Percentiles rank a stretch among this genome's conserved stretches.
These are phyloP conservation scores for Acrobasis repandana DNA, from an alignment of 2,888 invertebrate genomes.

Conservation along the genomic window DNA sequence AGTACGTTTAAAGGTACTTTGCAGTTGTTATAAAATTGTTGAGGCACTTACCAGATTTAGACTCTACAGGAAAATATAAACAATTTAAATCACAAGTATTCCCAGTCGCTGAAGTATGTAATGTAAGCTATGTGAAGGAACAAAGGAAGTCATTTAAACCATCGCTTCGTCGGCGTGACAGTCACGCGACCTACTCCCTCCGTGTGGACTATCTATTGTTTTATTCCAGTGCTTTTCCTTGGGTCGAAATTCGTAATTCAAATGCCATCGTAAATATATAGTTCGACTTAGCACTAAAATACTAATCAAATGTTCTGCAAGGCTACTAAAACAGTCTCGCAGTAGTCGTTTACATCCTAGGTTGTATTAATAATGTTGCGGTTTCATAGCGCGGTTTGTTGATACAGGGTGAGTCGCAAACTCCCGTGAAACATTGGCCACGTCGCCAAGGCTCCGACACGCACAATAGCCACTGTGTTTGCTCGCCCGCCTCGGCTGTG, in stretches of 20 bases:
- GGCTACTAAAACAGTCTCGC: slow-evolving; percentile 29
- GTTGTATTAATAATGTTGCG: slow-evolving; percentile 52
- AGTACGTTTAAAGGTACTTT: too few species aligned
- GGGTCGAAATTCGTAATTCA: slow-evolving; percentile 24
- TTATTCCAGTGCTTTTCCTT: slow-evolving; percentile 33
- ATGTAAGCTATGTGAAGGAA: slow-evolving; percentile 64
- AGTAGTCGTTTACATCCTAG: slow-evolving; percentile 35
- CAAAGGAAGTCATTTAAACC: slow-evolving; percentile 73
- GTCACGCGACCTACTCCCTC: slow-evolving; percentile 66
- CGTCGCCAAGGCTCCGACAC: slow-evolving; percentile 55
- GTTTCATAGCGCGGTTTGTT: slow-evolving; percentile 55
- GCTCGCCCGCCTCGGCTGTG: slow-evolving; percentile 46
- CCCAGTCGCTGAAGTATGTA: slow-evolving; percentile 7
- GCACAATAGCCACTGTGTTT: slow-evolving; percentile 70
- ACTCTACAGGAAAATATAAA: neutral
- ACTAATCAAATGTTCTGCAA: slow-evolving; percentile 24
- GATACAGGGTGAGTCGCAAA: slow-evolving; percentile 60
- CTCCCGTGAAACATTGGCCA: slow-evolving; percentile 59
- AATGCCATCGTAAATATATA: slow-evolving; percentile 3
- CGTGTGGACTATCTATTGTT: slow-evolving; percentile 57
- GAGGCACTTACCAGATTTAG: neutral
- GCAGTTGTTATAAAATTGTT: too few species aligned
- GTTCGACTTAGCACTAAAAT: slow-evolving; percentile 11
- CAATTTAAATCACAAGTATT: neutral
- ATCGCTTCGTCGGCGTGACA: slow-evolving; percentile 54